Base-by-base conservation (phyloP, 35 echinoderm and acorn worm genomes). In the Lytechinus variegatus region DNA sequence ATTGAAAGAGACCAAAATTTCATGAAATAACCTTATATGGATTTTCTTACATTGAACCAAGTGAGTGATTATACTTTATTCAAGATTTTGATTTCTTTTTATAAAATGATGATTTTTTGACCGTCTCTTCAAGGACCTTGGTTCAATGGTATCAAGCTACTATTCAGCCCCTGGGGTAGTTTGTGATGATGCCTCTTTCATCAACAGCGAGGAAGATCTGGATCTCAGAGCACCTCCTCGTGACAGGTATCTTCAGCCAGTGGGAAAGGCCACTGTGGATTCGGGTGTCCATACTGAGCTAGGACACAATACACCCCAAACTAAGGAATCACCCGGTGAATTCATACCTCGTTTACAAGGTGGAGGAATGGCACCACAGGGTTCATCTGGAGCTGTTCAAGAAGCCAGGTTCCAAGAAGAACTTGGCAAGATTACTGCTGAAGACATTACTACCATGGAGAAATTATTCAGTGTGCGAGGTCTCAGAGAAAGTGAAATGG, bases 181-280 rank as follows among this genome's bases (percentile, higher is more conserved):
- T 19, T 2, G 3, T 79, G 56, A 58, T 58, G 66, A 79, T 27
- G 16, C 66, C 19, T 79, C 66, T 19, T 79, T 24, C 94, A 9
- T 95, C 56, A 52, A 53, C 10, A 71, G 44, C 21, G 54, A 55
- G 54, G 58, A 57, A 54, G 52, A n/a, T 79, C 66, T 79, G 56
- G 92, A 66, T 94, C 27, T 94, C 28, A 55, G 92, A 54, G 88
- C 88, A 54, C 88, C 88, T 90, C 88, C 88, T 5, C 10, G 5
- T 90, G 88, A 90, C 52, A 90, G 88, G 7, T 90, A 90, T 29
- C 16, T 10, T 19, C 27, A 19, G 9, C 88, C 88, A 52, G 24
- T 54, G 88, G 27, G 8, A 52, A 28, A 9, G 10, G 27, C 87
- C 87, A 9, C 87, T 88, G 87, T 90, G 29, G 52, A 44, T 24